Evolutionary conservation across 2,888 invertebrate genomes (phyloP).

Genomic region (Himalopsyche tibetana): DNA sequence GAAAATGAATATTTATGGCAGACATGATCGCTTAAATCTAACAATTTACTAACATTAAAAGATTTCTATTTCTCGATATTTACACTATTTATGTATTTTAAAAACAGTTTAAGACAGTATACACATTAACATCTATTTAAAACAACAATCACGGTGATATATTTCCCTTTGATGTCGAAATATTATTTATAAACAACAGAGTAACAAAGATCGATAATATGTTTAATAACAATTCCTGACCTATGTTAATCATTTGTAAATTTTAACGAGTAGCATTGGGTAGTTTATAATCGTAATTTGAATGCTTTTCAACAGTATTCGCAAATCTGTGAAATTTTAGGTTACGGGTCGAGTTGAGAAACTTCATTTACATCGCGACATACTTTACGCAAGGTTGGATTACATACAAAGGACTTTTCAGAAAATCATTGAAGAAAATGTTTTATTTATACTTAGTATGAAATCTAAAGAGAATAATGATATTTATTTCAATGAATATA

Average conservation of each 20-base stretch:
- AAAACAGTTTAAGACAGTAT: too few relatives aligned
- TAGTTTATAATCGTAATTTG: not conserved
- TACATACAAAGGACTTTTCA: conserved; percentile 32
- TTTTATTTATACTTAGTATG: not conserved
- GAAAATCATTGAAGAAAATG: not conserved
- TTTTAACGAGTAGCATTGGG: not conserved
- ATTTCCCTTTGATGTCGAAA: too few relatives aligned
- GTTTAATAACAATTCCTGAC: not conserved
- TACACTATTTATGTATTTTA: too few relatives aligned
- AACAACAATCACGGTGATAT: too few relatives aligned
- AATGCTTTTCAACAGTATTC: not conserved
- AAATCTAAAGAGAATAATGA: not conserved
- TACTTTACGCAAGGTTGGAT: conserved; percentile 34
- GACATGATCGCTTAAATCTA: too few relatives aligned
- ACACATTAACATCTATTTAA: too few relatives aligned
- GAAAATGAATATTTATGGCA: too few relatives aligned
- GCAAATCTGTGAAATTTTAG: conserved; percentile 27
- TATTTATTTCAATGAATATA: not conserved
- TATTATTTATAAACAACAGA: not conserved
- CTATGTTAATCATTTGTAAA: not conserved
- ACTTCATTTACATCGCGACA: conserved; percentile 43
- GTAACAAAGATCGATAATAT: conserved; percentile 18
- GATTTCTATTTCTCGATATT: too few relatives aligned
- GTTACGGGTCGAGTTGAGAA: conserved; percentile 20
- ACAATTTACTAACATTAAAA: too few relatives aligned